A percentile compares a stretch with the other conserved stretches of the same genome.
Conservation (phyloP, 2,113 vertebrate genomes). For the Misgurnus mizolepis region DNA sequence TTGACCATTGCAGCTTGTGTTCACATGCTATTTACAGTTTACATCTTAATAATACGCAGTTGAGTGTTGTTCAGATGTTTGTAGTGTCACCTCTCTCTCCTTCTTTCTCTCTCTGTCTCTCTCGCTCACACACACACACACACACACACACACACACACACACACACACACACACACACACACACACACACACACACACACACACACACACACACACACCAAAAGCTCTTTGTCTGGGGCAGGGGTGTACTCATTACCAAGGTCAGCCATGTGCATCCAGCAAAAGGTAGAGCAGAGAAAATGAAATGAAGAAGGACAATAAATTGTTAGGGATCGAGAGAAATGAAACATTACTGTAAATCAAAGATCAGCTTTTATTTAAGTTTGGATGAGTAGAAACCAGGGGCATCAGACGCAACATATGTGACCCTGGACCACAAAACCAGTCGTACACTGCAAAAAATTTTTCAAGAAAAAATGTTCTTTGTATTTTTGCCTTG, state of each 20-base stretch:
- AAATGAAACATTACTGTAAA: background rate
- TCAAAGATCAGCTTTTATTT: background rate
- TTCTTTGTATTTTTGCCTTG: no score
- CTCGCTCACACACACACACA: background rate
- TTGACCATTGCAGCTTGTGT: background rate
- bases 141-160: background rate
- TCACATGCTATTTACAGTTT: background rate
- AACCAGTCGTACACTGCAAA: no score
- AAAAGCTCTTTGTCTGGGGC: constrained; percentile 33
- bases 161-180: background rate
- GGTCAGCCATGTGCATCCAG: constrained; percentile 39
- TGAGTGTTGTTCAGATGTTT: constrained; percentile 9
- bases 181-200: background rate
- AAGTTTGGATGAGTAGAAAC: background rate
- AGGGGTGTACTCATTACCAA: constrained; percentile 35
- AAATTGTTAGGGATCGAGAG: background rate
- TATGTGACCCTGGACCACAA: no score
- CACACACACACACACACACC: background rate
- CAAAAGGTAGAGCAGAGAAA: background rate
- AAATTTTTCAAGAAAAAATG: no score
- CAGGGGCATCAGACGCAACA: no score
- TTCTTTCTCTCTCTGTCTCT: background rate
- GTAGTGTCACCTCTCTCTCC: constrained; percentile 15
- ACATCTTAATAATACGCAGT: constrained; percentile 24
- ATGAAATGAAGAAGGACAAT: background rate